These are phyloP conservation scores for Prietella phreatophila DNA, from an alignment of 2,113 vertebrate species.

Conservation along the genomic window DNA sequence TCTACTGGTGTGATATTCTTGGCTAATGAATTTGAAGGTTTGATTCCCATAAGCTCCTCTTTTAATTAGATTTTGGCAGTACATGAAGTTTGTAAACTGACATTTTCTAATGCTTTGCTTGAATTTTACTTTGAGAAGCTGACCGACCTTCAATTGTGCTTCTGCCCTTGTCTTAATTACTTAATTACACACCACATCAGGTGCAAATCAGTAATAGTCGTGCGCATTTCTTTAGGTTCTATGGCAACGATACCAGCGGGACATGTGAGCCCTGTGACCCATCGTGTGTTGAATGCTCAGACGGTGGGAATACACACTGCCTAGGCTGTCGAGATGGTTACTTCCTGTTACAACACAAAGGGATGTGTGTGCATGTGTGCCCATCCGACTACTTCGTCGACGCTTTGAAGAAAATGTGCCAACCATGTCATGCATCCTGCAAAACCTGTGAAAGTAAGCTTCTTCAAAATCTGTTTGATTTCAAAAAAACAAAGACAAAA, in stretches of 20 bases:
- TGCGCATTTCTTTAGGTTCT: conserved; percentile 71
- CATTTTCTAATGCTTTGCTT: background rate
- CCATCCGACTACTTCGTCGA: conserved; percentile 76
- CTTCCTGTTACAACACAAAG: conserved; percentile 72
- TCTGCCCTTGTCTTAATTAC: background rate
- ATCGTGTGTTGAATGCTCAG: conserved; percentile 78
- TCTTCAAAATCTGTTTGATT: background rate
- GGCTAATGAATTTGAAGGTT: background rate
- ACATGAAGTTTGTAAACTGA: background rate
- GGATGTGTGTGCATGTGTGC: conserved; percentile 75
- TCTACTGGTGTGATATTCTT: background rate
- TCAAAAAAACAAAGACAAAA: too few species aligned
- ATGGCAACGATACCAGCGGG: conserved; percentile 68
- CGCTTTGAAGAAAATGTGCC: conserved; percentile 64
- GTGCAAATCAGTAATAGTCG: background rate
- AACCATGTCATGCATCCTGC: conserved; percentile 84
- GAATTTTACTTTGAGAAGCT: background rate
- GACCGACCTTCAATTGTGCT: background rate
- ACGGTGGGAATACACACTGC: conserved; percentile 71
- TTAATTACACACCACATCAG: background rate
- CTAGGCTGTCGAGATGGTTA: conserved; percentile 75
- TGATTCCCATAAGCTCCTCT: background rate
- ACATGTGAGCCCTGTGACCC: conserved; percentile 79
- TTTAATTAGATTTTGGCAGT: background rate
- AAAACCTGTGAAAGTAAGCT: conserved; percentile 77